Percentiles rank a stretch among this genome's conserved stretches.
Conservation (phyloP, 2,797 vertebrate genomes). For the Apogon talboti region DNA sequence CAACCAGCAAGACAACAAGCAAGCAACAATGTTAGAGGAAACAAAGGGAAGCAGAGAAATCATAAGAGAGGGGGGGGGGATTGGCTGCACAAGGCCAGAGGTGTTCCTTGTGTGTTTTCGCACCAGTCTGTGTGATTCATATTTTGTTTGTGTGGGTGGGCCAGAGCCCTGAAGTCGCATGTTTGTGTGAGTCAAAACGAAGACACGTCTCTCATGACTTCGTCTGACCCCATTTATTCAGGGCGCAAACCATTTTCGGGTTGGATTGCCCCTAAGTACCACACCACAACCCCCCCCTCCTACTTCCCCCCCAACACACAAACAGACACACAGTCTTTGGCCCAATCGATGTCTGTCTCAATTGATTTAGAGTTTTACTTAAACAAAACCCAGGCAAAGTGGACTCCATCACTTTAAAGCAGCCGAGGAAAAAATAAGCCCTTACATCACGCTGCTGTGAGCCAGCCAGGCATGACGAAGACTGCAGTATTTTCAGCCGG, state of each 20-base stretch:
- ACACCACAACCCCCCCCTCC: slow-evolving; percentile 7
- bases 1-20: slow-evolving; percentile 15
- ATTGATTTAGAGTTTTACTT: slow-evolving; percentile 33
- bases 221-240: slow-evolving; percentile 46
- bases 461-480: slow-evolving; percentile 61
- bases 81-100: neutral
- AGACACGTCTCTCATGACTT: slow-evolving; percentile 10
- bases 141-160: slow-evolving; percentile 8
- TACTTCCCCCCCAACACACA: neutral
- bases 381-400: slow-evolving; percentile 40
- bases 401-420: slow-evolving; percentile 53
- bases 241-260: slow-evolving; percentile 30
- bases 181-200: slow-evolving; percentile 11
- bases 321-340: slow-evolving; percentile 3
- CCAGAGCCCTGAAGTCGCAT: slow-evolving; percentile 7
- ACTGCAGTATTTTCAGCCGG: slow-evolving; percentile 69
- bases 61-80: neutral
- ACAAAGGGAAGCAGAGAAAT: slow-evolving; percentile 6
- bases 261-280: slow-evolving; percentile 18
- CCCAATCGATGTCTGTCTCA: slow-evolving; percentile 20
- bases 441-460: slow-evolving; percentile 68
- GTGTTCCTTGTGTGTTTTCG: slow-evolving; percentile 5
- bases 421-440: slow-evolving; percentile 25
- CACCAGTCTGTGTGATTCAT: slow-evolving; percentile 8
- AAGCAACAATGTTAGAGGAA: slow-evolving; percentile 15